phyloP scores from a whole-genome alignment of 2,797 vertebrate genomes.

The Cuculus canorus region DNA sequence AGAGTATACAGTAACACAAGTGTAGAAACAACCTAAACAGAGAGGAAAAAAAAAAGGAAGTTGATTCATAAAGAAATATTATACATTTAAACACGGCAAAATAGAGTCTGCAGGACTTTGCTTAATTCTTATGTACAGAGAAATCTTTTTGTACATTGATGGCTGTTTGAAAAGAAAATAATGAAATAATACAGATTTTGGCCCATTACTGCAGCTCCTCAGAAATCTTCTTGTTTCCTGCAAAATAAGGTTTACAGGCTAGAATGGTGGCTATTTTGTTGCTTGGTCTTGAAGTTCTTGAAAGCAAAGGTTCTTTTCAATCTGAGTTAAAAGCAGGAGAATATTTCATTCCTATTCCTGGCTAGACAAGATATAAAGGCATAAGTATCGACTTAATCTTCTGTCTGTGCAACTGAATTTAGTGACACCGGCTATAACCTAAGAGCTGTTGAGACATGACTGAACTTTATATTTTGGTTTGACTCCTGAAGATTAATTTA shows the following conservation, averaged over 20 bases:
- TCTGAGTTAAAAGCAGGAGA: background rate
- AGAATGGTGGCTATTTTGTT: background rate
- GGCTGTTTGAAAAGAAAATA: background rate
- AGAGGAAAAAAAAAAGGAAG: background rate
- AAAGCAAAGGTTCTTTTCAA: background rate
- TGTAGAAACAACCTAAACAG: background rate
- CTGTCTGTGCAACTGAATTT: background rate
- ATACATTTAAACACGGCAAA: background rate
- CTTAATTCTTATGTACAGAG: background rate
- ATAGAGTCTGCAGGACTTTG: background rate
- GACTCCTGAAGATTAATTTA: background rate
- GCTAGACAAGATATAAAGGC: background rate
- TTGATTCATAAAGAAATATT: background rate
- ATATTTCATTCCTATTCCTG: background rate
- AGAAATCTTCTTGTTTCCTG: background rate
- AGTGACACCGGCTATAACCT: background rate
- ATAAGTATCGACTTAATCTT: background rate
- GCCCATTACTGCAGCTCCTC: background rate
- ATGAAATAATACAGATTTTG: background rate
- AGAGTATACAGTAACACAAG: background rate
- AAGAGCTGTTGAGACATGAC: background rate
- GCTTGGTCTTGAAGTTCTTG: background rate
- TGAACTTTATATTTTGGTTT: background rate
- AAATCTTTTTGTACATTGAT: background rate
- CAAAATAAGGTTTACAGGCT: background rate